A percentile compares a stretch with the other conserved stretches of the same genome.
phyloP scores from a whole-genome alignment of 2,113 vertebrate species.

The Notothenia rossii region DNA sequence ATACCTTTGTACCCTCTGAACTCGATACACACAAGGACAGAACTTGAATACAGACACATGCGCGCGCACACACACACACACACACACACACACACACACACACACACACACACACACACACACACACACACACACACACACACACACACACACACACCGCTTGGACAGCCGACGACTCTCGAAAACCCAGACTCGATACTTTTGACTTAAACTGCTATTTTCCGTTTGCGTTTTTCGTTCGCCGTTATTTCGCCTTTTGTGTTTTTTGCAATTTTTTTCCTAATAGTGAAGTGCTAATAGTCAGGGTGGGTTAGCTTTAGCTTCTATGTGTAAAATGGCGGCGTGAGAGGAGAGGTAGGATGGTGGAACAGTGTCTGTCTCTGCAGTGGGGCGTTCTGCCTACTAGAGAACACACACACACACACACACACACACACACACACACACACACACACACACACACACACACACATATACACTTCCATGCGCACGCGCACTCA shows the following conservation, averaged over 20 bases:
- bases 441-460: conserved; percentile 35
- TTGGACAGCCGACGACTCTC: conserved; percentile 14
- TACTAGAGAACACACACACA: conserved; percentile 39
- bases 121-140: too few species aligned
- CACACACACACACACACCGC: conserved; percentile 19
- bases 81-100: background rate
- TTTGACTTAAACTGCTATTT: conserved; percentile 25
- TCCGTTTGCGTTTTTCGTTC: background rate
- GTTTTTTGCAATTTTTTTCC: background rate
- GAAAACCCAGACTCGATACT: background rate
- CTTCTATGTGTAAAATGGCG: conserved; percentile 77
- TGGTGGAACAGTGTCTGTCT: conserved; percentile 74
- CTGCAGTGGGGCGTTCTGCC: conserved; percentile 72
- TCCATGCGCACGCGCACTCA: conserved; percentile 23
- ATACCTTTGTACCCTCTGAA: conserved; percentile 74
- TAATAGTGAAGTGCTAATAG: conserved; percentile 6
- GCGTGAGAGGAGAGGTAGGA: conserved; percentile 63
- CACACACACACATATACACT: background rate
- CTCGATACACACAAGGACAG: conserved; percentile 46
- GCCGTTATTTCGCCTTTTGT: background rate
- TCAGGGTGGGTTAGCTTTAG: conserved; percentile 54
- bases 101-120: background rate
- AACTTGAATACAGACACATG: conserved; percentile 27
- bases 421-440: conserved; percentile 37
- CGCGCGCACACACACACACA: background rate